Percentiles rank a stretch among this genome's conserved stretches.
These are phyloP conservation scores for Aphidius ervi DNA, from an alignment of 1,140 invertebrate species.

Conservation along the genomic window DNA sequence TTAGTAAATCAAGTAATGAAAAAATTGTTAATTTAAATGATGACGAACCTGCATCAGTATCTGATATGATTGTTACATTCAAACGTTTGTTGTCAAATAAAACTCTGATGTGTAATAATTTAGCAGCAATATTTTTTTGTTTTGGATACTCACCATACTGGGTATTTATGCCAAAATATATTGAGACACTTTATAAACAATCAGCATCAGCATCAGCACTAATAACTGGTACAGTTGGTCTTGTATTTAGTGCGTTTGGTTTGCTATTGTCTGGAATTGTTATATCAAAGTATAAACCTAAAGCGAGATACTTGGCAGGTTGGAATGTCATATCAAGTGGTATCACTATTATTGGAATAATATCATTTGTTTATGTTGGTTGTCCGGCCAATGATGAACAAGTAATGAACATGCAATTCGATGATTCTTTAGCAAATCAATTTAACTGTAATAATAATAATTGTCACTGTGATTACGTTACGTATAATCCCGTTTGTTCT, in stretches of 20 bases:
- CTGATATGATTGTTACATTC: constrained; percentile 63
- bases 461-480: constrained; percentile 64
- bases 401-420: constrained; percentile 37
- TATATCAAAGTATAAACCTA: constrained; percentile 66
- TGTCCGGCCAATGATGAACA: constrained; percentile 60
- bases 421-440: constrained; percentile 49
- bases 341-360: constrained; percentile 60
- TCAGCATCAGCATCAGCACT: constrained; percentile 66
- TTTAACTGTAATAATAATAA: constrained; percentile 60
- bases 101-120: constrained; percentile 65
- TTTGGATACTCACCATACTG: constrained; percentile 71
- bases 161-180: constrained; percentile 74
- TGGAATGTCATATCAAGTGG: constrained; percentile 71
- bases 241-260: constrained; percentile 68
- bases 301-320: constrained; percentile 62
- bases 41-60: constrained; percentile 44
- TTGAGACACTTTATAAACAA: constrained; percentile 70
- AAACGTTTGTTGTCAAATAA: constrained; percentile 62
- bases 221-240: constrained; percentile 66
- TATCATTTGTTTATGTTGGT: constrained; percentile 66
- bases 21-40: too few relatives aligned
- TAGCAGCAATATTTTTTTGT: constrained; percentile 65
- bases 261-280: constrained; percentile 65
- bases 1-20: constrained; percentile 38
- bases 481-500: constrained; percentile 66